Conservation (phyloP, 35 echinoderm and acorn worm species). For the Heliocidaris tuberculata region DNA sequence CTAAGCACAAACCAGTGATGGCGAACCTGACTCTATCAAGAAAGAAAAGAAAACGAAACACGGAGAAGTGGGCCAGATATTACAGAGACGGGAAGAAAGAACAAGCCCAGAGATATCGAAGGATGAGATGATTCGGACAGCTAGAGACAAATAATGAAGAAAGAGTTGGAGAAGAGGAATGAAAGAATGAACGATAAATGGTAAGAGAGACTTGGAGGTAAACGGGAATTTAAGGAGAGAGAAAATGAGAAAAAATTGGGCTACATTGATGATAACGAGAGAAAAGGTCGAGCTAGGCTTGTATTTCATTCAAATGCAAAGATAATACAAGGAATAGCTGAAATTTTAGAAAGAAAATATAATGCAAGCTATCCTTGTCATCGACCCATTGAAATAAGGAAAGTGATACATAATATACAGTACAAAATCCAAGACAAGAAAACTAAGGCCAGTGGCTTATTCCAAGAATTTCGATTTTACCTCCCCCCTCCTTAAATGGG, state of each 20-base stretch:
- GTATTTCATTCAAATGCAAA: background rate
- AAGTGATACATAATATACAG: too few species aligned
- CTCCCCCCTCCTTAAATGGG: too few species aligned
- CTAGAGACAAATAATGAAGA: background rate
- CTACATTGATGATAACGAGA: background rate
- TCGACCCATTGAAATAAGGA: too few species aligned
- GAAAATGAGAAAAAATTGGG: background rate
- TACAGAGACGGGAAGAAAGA: background rate
- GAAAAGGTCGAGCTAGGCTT: background rate
- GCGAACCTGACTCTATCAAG: background rate
- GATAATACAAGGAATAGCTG: background rate
- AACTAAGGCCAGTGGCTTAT: too few species aligned
- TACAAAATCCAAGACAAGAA: too few species aligned
- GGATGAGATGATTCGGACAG: background rate
- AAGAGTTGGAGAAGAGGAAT: background rate
- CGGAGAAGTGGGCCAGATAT: background rate
- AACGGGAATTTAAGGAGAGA: background rate
- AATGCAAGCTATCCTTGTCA: too few species aligned
- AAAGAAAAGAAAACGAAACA: background rate
- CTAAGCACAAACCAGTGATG: background rate
- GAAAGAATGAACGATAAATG: background rate
- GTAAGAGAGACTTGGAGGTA: background rate
- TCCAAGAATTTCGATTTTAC: too few species aligned
- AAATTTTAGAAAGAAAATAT: too few species aligned
- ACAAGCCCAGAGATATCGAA: background rate